Base-by-base conservation (phyloP, 2,888 invertebrate species). In the Apocheima hispidaria region DNA sequence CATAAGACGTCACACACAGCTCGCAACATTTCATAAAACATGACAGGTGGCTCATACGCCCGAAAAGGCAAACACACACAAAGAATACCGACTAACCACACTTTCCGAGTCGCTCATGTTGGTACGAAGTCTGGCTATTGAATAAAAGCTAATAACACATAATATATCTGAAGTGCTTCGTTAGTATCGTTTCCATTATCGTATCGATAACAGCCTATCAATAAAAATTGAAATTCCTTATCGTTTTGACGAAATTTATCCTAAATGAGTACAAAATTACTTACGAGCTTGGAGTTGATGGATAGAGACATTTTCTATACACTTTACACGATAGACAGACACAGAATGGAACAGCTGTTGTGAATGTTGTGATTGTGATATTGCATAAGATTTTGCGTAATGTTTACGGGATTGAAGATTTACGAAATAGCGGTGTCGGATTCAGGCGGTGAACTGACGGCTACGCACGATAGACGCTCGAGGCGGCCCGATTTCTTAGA, bases 221-320 rank as follows among this genome's bases (percentile, higher is more conserved):
- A 33, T 30, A 16, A 36, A 33, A 52, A 51, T 51, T 12, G n/a
- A 18, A 35, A 18, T 21, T 38, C 10, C 23, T 1, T 12, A 30
- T 16, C 23, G 2, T 38, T 40, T 40, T n/a, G 7, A n/a, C 12
- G 20, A n/a, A 50, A 50, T 50, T 14, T 58, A 35, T 51, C 38
- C 48, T 48, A 26, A 51, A 44, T 55, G 30, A 23, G 40, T 28
- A 55, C 26, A 60, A 49, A 12, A 55, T 16, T 57, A 83, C 84
- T 83, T 73, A 84, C 84, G 33, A 83, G 66, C 78, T 79, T 83
- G 12, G 77, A 68, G 63, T 77, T 76, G 28, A 75, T 63, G 44
- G 68, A 67, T 36, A 71, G 18, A 63, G 75, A 46, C 82, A 83
- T 83, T 69, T 68, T 74, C 57, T 46, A 7, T n/a, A n/a, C n/a